These are phyloP conservation scores for Aradus depressus DNA, from an alignment of 2,888 invertebrate species.

Conservation along the genomic window DNA sequence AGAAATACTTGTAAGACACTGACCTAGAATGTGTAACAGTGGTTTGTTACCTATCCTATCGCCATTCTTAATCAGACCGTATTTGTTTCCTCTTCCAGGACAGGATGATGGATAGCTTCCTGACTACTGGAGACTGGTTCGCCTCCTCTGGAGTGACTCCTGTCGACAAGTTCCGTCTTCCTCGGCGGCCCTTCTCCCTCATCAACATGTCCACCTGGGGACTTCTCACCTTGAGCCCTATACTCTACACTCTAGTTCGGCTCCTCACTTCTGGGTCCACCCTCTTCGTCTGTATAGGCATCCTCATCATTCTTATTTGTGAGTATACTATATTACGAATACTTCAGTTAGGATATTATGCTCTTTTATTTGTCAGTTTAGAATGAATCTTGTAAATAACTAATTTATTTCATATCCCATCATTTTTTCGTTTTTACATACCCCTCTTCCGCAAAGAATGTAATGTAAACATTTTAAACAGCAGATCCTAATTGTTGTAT, in stretches of 20 bases:
- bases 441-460: no score
- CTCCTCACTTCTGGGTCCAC: constrained; percentile 62
- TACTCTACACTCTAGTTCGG: constrained; percentile 55
- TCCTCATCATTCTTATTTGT: constrained; percentile 62
- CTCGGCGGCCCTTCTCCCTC: constrained; percentile 53
- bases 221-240: constrained; percentile 53
- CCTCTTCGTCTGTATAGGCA: constrained; percentile 54
- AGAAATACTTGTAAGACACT: no score
- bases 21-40: no score
- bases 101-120: constrained; percentile 59
- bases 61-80: no score
- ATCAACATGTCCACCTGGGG: constrained; percentile 64
- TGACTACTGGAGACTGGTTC: constrained; percentile 68
- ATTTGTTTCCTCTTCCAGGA: no score
- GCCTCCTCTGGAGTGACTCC: constrained; percentile 57
- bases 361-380: no score
- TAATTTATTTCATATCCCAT: no score
- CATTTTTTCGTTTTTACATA: no score
- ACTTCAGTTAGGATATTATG: not conserved
- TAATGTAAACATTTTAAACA: no score
- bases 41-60: no score
- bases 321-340: constrained; percentile 42
- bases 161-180: constrained; percentile 46
- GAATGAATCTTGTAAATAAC: no score
- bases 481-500: no score